Base-by-base conservation (phyloP, 2,888 invertebrate genomes). In the Geophilus truncorum region DNA sequence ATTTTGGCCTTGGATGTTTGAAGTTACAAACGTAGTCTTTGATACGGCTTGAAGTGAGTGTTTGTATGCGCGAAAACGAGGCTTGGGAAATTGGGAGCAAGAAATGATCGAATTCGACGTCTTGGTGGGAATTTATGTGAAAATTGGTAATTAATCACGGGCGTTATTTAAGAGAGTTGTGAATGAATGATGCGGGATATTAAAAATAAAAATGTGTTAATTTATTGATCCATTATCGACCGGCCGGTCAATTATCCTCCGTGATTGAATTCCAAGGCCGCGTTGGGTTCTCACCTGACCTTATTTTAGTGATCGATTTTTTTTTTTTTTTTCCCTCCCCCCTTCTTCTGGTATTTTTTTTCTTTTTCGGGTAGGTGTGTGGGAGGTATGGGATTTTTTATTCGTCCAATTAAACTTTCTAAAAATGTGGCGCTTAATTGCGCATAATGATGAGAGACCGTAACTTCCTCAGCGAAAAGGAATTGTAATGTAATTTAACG, bases 361-460 rank as follows among this genome's bases (percentile, higher is more conserved):
- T 57, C 18, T 21, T 57, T 57, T 57, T 21, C 18, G 15, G 5
- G 10, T 9, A 9, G 36, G 36, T 10, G 10, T 2, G 15, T 2
- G 36, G 36, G 4, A 15, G 10, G 10, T 40, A 15, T 12, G 1
- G 36, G 15, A 57, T 57, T 57, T 57, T 57, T 57, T 57, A 57
- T 57, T 57, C 18, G 57, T 57, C 57, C 57, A 57, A 57, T 57
- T 57, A 57, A 57, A 57, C 57, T 57, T 57, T 57, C 57, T 57
- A 57, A 57, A 57, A 57, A 57, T 57, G 57, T 57, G 57, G 23
- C 18, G 2, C 57, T 57, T 57, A 57, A 57, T 57, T 57, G 57
- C 21, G 57, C 57, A 57, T 57, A 57, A 57, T 57, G 57, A 57
- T 57, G 57, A 57, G 57, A 57, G 57, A 40, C 36, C 23, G 57